Base-by-base conservation (phyloP, 2,888 invertebrate genomes). In the Sinhomidia bicolor region DNA sequence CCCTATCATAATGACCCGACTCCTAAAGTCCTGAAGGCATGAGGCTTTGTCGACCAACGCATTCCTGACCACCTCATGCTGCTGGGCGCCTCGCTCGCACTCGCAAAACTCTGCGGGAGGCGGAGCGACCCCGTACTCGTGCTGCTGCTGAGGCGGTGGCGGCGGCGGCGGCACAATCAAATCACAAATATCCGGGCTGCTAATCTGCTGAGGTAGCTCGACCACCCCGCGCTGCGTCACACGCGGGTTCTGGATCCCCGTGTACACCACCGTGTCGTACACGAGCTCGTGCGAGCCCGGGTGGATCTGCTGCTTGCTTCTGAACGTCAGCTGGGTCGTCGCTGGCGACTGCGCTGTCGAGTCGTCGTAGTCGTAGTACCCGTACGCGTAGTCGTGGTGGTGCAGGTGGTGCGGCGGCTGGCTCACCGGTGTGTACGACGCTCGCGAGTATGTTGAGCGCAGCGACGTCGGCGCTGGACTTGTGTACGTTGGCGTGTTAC, bases 321-420 rank as follows among this genome's bases (percentile, higher is more conserved):
- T 4, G 32, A 65, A 65, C n/a, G 29, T 10, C 5, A 65, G 65
- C 32, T 65, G 65, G 32, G 65, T 29, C 29, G 65, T 14, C 10
- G 51, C 7, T 10, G 5, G 51, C 7, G 51, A 51, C 51, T n/a
- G n/a, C n/a, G 51, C 12, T 20, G 60, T 60, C 23, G 60, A 20
- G 62, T 78, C 78, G 65, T 85, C 85, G 85, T 85, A 85, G 85
- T 85, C 85, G 32, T 85, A 85, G 85, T 85, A 85, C 36, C 47
- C 41, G 65, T 81, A 62, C 57, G 54, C n/a, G 78, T 54, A 32
- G 5, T 29, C 57, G 5, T 4, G 20, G 23, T 17, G 41, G 54
- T 65, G 12, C 32, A 4, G 79, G 32, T 7, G 44, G 44, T 23
- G n/a, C n/a, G n/a, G n/a, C n/a, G n/a, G n/a, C n/a, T n/a, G n/a